Conservation (phyloP, 2,113 vertebrate genomes). For the Ceyx cyanopectus region DNA sequence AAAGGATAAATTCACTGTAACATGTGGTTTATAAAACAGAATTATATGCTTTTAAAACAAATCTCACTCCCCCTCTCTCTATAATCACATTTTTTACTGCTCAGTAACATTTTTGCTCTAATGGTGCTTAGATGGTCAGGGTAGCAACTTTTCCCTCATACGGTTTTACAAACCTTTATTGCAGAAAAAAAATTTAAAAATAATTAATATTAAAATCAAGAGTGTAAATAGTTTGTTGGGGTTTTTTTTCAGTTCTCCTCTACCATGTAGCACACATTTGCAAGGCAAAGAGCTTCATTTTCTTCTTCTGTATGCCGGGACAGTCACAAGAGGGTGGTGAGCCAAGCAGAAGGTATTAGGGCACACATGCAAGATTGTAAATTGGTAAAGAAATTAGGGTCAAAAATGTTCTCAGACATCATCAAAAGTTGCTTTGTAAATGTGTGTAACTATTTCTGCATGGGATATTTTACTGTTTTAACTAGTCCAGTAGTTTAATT, state of each 20-base stretch:
- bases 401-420: background rate
- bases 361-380: fast-evolving
- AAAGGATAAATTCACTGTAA: background rate
- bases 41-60: background rate
- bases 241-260: background rate
- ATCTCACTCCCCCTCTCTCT: background rate
- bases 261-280: background rate
- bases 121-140: background rate
- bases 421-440: background rate
- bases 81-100: background rate
- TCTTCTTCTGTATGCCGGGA: background rate
- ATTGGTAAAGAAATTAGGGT: background rate
- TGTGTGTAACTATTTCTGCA: background rate
- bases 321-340: background rate
- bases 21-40: background rate
- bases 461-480: background rate
- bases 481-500: background rate
- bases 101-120: background rate
- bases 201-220: background rate
- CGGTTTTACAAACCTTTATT: background rate
- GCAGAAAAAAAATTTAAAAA: background rate
- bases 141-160: background rate
- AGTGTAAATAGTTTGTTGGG: background rate
- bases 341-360: background rate
- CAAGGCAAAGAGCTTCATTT: background rate